Base-by-base conservation (phyloP, 2,797 vertebrate genomes). In the Gila robusta region DNA sequence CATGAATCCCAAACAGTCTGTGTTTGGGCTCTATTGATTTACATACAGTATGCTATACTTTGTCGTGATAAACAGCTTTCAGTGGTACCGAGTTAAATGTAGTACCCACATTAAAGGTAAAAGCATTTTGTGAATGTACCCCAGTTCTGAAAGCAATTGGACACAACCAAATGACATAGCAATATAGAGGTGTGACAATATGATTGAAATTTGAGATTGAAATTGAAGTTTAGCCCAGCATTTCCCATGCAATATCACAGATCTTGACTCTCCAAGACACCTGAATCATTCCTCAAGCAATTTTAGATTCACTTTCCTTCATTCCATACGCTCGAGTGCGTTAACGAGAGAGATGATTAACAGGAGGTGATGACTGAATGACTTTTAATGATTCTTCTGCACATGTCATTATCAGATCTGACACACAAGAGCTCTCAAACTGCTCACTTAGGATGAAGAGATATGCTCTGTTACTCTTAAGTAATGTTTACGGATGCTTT, bases 311-410 rank as follows among this genome's bases (percentile, higher is more conserved):
- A 0, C 59, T 81, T 67, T 86, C 19, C 54, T 71, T 79, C 84
- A 80, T 81, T 86, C 74, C 44, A 17, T 67, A 12, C 74, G 78
- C 54, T 74, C 12, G 59, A 74, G 56, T 47, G 37, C 6, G 1
- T 81, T 52, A 67, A 69, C 3, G 41, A 41, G 69, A 86, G 52
- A 52, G 56, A 81, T 74, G 56, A 86, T 81, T 81, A 70, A 86
- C 70, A 44, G 9, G 70, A 66, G 79, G 77, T 67, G 84, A 80
- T 85, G 77, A 72, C 52, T 64, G 78, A 39, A 81, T 39, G 56
- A 47, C 78, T 81, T n/a, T 86, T 73, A 74, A 81, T 86, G 70
- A 86, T 74, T 67, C 41, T 52, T 54, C 70, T 66, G 69, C 84
- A 28, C 49, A 59, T 12, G 44, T 81, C 56, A 81, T 47, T 54